phyloP scores from a whole-genome alignment of 2,888 invertebrate genomes.

The Eudasyphora cyanicolor region DNA sequence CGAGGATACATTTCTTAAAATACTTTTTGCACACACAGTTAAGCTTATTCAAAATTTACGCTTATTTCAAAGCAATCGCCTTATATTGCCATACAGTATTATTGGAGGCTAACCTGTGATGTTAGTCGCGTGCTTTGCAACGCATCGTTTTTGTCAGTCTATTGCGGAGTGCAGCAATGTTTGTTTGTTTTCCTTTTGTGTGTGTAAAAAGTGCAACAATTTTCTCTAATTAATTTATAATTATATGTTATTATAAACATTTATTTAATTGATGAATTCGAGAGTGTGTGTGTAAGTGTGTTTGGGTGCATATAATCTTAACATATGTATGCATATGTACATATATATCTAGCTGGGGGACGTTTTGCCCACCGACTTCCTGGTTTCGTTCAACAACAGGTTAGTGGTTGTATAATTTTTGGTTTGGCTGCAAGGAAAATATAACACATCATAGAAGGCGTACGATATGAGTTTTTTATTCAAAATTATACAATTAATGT shows the following conservation, averaged over 20 bases:
- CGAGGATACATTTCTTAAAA: too few relatives aligned
- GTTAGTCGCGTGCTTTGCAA: slow-evolving; percentile 58
- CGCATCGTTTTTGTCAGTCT: slow-evolving; percentile 39
- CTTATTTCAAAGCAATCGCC: too few relatives aligned
- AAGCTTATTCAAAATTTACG: too few relatives aligned
- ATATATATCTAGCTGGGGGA: too few relatives aligned
- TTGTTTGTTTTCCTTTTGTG: slow-evolving; percentile 3
- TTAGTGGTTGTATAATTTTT: not conserved
- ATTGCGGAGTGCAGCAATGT: not conserved
- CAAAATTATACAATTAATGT: too few relatives aligned
- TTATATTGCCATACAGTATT: too few relatives aligned
- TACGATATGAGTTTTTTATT: too few relatives aligned
- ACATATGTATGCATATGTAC: too few relatives aligned
- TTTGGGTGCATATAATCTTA: too few relatives aligned
- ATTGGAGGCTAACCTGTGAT: not conserved
- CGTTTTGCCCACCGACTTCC: slow-evolving; percentile 8
- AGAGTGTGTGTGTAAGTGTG: not conserved
- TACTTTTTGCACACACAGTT: too few relatives aligned
- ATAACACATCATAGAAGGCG: too few relatives aligned
- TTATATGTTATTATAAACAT: slow-evolving; percentile 44
- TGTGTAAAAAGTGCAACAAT: slow-evolving; percentile 43
- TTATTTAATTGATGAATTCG: slow-evolving; percentile 37
- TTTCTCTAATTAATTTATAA: slow-evolving; percentile 53
- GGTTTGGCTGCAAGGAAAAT: not conserved
- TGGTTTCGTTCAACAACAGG: not conserved